These are phyloP conservation scores for Tubulanus polymorphus DNA, from an alignment of 2,888 invertebrate genomes.

Conservation along the genomic window DNA sequence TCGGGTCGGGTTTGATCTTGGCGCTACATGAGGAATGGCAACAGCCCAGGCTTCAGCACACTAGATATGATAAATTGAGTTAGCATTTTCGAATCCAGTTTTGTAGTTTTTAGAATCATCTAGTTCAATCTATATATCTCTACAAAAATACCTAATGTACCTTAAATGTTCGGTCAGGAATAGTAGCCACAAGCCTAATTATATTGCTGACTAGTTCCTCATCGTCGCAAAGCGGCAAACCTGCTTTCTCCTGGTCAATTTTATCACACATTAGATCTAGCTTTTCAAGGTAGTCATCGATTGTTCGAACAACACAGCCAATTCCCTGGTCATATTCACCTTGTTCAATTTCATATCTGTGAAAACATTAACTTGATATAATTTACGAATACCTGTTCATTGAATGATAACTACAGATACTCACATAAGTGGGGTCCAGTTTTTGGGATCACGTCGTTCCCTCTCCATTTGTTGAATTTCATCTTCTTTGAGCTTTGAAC, in stretches of 20 bases:
- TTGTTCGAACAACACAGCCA: conserved; percentile 36
- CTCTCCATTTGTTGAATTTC: conserved; percentile 26
- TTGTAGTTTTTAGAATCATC: too few species aligned
- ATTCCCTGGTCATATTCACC: conserved; percentile 35
- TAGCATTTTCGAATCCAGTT: too few species aligned
- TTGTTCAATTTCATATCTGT: conserved; percentile 32
- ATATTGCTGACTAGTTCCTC: conserved; percentile 47
- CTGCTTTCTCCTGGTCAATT: conserved; percentile 28
- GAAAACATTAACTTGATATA: background rate
- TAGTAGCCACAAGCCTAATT: conserved; percentile 25
- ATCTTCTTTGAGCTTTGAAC: conserved; percentile 22
- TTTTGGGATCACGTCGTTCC: conserved; percentile 34
- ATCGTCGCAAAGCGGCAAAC: conserved; percentile 27
- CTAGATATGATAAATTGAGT: conserved; percentile 17
- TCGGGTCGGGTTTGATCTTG: conserved; percentile 26
- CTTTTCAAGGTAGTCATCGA: conserved; percentile 27
- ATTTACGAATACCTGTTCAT: background rate
- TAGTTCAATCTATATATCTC: too few species aligned
- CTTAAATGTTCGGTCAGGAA: conserved; percentile 19
- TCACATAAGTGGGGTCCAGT: conserved; percentile 42
- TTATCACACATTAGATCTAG: conserved; percentile 22
- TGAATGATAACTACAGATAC: conserved; percentile 6
- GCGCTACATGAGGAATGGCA: conserved; percentile 37
- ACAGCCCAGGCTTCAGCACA: conserved; percentile 35
- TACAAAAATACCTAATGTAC: too few species aligned